Percentiles rank a stretch among this genome's conserved stretches.
Evolutionary conservation across 1,140 invertebrate species (phyloP).

Genomic region (Bombyx mandarina): DNA sequence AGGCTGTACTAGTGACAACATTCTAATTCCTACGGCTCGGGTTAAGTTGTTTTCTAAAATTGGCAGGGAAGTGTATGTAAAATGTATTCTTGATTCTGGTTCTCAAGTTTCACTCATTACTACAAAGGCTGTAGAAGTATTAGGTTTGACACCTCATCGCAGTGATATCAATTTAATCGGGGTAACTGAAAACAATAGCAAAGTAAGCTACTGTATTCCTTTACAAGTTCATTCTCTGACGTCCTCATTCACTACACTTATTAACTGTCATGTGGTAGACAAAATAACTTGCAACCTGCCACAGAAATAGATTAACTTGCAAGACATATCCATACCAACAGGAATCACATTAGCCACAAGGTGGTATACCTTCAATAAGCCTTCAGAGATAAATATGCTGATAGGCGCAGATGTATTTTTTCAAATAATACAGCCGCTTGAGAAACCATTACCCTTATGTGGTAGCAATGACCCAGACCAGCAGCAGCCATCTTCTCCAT

Average conservation of each 20-base stretch:
- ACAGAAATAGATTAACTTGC: conserved; percentile 7
- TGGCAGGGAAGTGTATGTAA: conserved; percentile 6
- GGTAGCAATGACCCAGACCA: not conserved
- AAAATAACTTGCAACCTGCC: conserved; percentile 18
- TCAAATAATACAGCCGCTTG: conserved; percentile 6
- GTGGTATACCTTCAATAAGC: conserved; percentile 10
- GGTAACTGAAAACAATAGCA: conserved; percentile 5
- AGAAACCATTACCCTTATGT: conserved; percentile 2
- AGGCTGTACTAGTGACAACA: conserved; percentile 6
- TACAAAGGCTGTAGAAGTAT: conserved; percentile 4
- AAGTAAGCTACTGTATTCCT: conserved; percentile 12
- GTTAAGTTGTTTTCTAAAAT: conserved; percentile 10
- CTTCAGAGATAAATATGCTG: conserved; percentile 14
- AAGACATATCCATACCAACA: conserved; percentile 8
- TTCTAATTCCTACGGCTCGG: conserved; percentile 9
- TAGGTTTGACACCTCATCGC: conserved; percentile 10
- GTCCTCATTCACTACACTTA: conserved; percentile 7
- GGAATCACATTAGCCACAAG: conserved; percentile 8
- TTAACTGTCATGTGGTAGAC: conserved; percentile 17
- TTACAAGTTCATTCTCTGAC: conserved; percentile 10
- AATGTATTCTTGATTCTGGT: conserved; percentile 11
- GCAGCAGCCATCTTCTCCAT: not conserved
- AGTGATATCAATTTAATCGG: conserved; percentile 11
- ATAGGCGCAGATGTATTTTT: conserved; percentile 16
- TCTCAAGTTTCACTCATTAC: conserved; percentile 13